These are phyloP conservation scores for Lapara coniferarum DNA, from an alignment of 2,888 invertebrate genomes.

Conservation along the genomic window DNA sequence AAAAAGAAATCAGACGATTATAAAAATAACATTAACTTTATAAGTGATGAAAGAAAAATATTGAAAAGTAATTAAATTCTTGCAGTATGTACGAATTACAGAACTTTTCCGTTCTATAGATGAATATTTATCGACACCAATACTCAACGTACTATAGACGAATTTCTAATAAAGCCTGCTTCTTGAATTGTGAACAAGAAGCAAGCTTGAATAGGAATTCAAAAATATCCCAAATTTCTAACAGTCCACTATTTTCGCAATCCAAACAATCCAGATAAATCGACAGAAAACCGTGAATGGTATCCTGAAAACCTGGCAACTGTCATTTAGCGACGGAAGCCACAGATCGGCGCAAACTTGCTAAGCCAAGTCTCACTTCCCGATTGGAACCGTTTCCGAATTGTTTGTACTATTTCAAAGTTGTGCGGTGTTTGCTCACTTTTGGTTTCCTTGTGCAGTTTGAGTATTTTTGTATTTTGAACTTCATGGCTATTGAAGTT, in stretches of 20 bases:
- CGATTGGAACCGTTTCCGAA: slow-evolving; percentile 48
- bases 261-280: slow-evolving; percentile 14
- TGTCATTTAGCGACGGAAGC: slow-evolving; percentile 58
- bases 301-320: slow-evolving; percentile 46
- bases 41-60: neutral
- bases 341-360: slow-evolving; percentile 56
- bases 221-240: neutral
- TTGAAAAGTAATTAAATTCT: too few species aligned
- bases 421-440: slow-evolving; percentile 26
- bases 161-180: too few species aligned
- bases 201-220: too few species aligned
- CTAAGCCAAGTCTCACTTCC: slow-evolving; percentile 46
- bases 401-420: slow-evolving; percentile 48
- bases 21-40: neutral
- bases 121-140: too few species aligned
- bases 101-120: too few species aligned
- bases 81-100: too few species aligned
- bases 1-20: too few species aligned
- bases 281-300: neutral
- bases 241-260: neutral
- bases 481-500: slow-evolving; percentile 22
- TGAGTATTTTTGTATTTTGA: slow-evolving; percentile 8
- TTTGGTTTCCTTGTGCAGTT: slow-evolving; percentile 21
- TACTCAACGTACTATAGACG: too few species aligned
- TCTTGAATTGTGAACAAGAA: too few species aligned